These are phyloP conservation scores for Microtus pennsylvanicus DNA, from an alignment of 2,113 vertebrate genomes.

Conservation along the genomic window DNA sequence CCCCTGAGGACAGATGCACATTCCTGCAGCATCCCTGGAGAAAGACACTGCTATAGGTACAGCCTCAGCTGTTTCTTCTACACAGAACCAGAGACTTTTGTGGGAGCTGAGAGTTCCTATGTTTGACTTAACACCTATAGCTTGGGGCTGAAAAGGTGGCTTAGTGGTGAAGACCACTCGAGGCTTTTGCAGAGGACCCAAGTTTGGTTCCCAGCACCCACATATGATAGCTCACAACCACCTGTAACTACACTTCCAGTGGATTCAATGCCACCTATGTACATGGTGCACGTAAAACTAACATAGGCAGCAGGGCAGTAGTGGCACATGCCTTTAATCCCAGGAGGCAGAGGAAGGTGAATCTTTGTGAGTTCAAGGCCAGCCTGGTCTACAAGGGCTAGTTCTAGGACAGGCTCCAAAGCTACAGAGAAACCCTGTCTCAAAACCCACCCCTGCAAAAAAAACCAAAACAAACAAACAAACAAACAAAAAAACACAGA, in stretches of 20 bases:
- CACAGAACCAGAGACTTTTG: rapidly evolving
- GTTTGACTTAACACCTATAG: rapidly evolving
- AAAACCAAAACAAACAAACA: no score
- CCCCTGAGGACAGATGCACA: rapidly evolving
- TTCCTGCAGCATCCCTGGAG: rapidly evolving
- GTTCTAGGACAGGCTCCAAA: no score
- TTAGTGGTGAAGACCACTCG: background rate
- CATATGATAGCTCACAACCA: background rate
- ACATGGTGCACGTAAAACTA: no score
- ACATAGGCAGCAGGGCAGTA: background rate
- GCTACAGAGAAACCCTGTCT: no score
- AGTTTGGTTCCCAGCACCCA: background rate
- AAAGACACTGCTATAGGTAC: rapidly evolving
- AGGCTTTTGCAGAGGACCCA: background rate
- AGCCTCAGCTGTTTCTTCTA: background rate
- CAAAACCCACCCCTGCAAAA: no score
- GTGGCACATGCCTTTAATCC: no score
- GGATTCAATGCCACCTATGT: background rate
- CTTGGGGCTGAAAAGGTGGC: background rate
- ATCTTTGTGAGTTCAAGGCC: no score
- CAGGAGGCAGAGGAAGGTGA: no score
- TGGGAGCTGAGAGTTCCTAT: background rate
- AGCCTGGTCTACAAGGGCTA: no score
- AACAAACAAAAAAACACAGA: no score
- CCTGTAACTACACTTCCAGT: background rate